Evolutionary conservation across 2,888 invertebrate species (phyloP), one percentile per base, ranked within the genome.

Genomic region (Mythimna ferrago): DNA sequence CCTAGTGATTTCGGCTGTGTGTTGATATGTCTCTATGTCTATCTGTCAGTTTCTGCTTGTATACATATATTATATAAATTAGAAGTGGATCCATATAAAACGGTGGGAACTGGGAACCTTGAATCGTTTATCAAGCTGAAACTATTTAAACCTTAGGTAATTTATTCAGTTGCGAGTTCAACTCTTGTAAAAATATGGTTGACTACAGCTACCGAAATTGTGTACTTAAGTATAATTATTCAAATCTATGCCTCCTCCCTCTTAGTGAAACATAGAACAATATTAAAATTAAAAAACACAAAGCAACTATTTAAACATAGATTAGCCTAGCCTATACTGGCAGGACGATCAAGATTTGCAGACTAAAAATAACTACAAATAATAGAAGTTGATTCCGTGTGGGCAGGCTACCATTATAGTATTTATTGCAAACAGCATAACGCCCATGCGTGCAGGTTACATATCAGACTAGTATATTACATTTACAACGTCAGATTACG

Each of bases 361-460:
- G 5, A 26, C 41, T 53, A 69, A 16, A 71, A 32, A 58, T 69
- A 69, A 41, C n/a, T n/a, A 16, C 69, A 9, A 19, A 41, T 21
- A 66, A 32, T 62, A 62, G 54, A 48, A 44, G 53, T 38, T 61
- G 51, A 61, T 74, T 62, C 63, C 14, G 66, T 35, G 83, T 80
- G 62, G 67, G 79, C 26, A 48, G 64, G 21, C 53, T 38, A 60
- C 56, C 51, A 68, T 81, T 76, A 64, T 60, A 64, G 51, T 58
- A 63, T 70, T 65, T 69, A 77, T 77, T 82, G 69, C 82, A 81
- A 54, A 35, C 61, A 61, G 60, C 66, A 58, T 61, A 75, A 54
- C 66, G 69, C 35, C 70, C 70, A 82, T 82, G 78, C 60, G 64
- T 65, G 71, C 66, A 44, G 35, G 58, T 41, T 71, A 44, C 58